Conservation (phyloP, 1,140 invertebrate genomes). For the Drosophila trapezifrons region DNA sequence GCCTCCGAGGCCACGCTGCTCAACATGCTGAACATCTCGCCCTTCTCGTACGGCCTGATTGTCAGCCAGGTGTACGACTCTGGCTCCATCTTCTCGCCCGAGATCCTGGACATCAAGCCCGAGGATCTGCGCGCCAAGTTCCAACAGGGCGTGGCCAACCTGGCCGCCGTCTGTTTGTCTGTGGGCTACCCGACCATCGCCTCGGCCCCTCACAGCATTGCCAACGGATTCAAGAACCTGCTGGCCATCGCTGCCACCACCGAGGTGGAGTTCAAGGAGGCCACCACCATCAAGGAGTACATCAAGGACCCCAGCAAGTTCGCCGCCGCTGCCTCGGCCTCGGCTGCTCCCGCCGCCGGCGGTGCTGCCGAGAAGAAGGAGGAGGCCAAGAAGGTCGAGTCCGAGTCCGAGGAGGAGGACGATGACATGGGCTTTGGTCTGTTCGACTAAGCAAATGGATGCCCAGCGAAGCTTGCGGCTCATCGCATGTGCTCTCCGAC, state of each 20-base stretch:
- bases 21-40: slow-evolving; percentile 99
- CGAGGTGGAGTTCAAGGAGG: slow-evolving; percentile 97
- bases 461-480: slow-evolving; percentile 6
- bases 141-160: slow-evolving; percentile 95
- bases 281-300: slow-evolving; percentile 95
- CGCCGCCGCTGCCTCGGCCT: slow-evolving; percentile 88
- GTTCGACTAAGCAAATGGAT: slow-evolving; percentile 90
- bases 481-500: slow-evolving; percentile 31
- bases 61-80: slow-evolving; percentile 99
- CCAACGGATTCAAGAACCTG: slow-evolving; percentile 99
- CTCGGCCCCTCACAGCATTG: slow-evolving; percentile 98
- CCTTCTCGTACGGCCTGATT: slow-evolving; percentile 98
- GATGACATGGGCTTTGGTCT: slow-evolving; percentile 99
- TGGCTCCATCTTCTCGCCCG: slow-evolving; percentile 98
- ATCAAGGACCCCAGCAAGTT: slow-evolving; percentile 98
- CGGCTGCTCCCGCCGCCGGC: slow-evolving; percentile 87
- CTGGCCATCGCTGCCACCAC: slow-evolving; percentile 98
- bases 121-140: slow-evolving; percentile 97
- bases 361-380: slow-evolving; percentile 87
- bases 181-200: slow-evolving; percentile 98
- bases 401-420: slow-evolving; percentile 93
- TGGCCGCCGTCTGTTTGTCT: slow-evolving; percentile 96
- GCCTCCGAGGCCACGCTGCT: slow-evolving; percentile 98
- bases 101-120: slow-evolving; percentile 98
- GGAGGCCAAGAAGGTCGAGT: slow-evolving; percentile 91